These are phyloP conservation scores for Holotrichia oblita DNA, from an alignment of 1,140 invertebrate genomes.

Conservation along the genomic window DNA sequence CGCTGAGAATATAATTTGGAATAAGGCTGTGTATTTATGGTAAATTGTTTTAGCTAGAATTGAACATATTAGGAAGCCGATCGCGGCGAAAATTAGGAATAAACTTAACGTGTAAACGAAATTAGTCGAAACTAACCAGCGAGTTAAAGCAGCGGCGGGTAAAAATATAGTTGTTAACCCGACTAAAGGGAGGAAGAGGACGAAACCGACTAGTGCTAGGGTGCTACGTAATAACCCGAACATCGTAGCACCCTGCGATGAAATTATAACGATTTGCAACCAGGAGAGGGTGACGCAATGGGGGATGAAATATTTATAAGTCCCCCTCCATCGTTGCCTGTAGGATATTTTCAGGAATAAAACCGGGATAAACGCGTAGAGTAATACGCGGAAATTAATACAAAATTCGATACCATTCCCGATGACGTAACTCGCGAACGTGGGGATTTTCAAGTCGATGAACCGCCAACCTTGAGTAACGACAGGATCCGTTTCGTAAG, in stretches of 20 bases:
- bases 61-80: conserved; percentile 71
- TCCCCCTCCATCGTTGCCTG: conserved; percentile 78
- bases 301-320: conserved; percentile 79
- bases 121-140: conserved; percentile 74
- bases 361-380: conserved; percentile 79
- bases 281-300: conserved; percentile 88
- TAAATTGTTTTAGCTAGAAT: conserved; percentile 67
- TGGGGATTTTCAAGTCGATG: conserved; percentile 80
- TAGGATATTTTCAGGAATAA: conserved; percentile 78
- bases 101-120: conserved; percentile 68
- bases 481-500: conserved; percentile 82
- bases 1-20: conserved; percentile 62
- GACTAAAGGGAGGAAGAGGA: conserved; percentile 80
- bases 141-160: conserved; percentile 75
- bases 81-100: conserved; percentile 65
- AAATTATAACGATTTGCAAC: conserved; percentile 84
- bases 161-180: conserved; percentile 77
- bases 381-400: conserved; percentile 76
- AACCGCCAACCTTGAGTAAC: conserved; percentile 82
- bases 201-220: conserved; percentile 78
- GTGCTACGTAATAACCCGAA: conserved; percentile 80
- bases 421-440: conserved; percentile 80
- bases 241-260: conserved; percentile 81
- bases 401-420: conserved; percentile 87
- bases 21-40: conserved; percentile 68